These are phyloP conservation scores for Poecilia wingei DNA, from an alignment of 2,797 vertebrate genomes.

Conservation along the genomic window DNA sequence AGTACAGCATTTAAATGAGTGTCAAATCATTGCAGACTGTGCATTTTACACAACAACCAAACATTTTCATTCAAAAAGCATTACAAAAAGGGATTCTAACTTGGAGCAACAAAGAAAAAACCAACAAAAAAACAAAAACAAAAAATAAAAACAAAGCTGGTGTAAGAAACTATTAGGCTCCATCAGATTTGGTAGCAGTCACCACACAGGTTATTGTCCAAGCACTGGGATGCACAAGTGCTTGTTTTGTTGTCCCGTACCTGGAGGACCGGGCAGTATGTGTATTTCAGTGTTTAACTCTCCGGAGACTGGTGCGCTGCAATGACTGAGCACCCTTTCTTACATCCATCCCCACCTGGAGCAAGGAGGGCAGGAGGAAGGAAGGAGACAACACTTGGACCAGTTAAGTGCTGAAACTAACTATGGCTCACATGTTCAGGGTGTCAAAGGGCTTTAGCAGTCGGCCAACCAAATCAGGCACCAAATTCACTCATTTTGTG, in stretches of 20 bases:
- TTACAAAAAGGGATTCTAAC: constrained; percentile 17
- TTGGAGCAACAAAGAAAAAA: not conserved
- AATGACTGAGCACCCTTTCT: constrained; percentile 93
- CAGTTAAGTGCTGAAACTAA: constrained; percentile 60
- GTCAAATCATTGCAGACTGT: not conserved
- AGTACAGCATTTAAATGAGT: not conserved
- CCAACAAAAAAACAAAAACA: too few species aligned
- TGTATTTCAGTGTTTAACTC: constrained; percentile 91
- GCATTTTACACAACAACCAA: constrained; percentile 9
- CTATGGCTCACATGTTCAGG: constrained; percentile 28
- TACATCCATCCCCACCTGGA: constrained; percentile 88
- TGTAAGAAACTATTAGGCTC: constrained; percentile 30
- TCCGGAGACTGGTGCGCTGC: constrained; percentile 92
- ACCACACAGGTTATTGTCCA: constrained; percentile 45
- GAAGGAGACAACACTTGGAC: constrained; percentile 69
- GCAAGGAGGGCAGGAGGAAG: constrained; percentile 69
- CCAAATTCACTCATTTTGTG: not conserved
- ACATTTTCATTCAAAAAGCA: not conserved
- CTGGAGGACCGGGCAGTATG: constrained; percentile 75
- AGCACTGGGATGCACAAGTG: constrained; percentile 71
- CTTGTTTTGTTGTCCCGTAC: constrained; percentile 72
- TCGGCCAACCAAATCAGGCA: constrained; percentile 12
- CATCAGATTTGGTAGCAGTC: constrained; percentile 19
- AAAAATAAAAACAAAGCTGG: constrained; percentile 29
- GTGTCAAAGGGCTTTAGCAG: not conserved